These are phyloP conservation scores for Allophyes oxyacanthae DNA, from an alignment of 2,888 invertebrate species.

Conservation along the genomic window DNA sequence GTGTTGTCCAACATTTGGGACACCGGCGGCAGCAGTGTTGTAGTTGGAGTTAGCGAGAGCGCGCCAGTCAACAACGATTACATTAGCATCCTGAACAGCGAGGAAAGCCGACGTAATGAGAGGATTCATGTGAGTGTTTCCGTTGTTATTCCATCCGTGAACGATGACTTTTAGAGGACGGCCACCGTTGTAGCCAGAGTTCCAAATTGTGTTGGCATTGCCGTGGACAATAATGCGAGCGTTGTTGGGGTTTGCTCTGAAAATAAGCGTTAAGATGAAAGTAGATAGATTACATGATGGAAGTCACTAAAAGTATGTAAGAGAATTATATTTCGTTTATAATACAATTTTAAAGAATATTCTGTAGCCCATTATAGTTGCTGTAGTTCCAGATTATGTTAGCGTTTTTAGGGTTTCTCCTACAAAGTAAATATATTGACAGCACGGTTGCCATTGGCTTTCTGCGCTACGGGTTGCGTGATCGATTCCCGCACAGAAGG, in stretches of 20 bases:
- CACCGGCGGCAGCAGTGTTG: constrained; percentile 68
- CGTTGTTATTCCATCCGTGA: constrained; percentile 78
- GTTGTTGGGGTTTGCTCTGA: constrained; percentile 67
- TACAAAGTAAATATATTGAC: constrained; percentile 47
- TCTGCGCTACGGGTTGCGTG: too few species aligned
- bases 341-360: too few species aligned
- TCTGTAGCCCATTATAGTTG: constrained; percentile 61
- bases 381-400: constrained; percentile 65
- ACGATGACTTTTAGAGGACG: constrained; percentile 70
- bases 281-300: too few species aligned
- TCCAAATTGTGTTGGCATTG: constrained; percentile 66
- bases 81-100: constrained; percentile 70
- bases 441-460: too few species aligned
- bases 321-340: too few species aligned
- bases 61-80: constrained; percentile 82
- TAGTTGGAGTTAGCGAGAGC: constrained; percentile 65
- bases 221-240: constrained; percentile 70
- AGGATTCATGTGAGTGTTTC: constrained; percentile 66
- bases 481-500: too few species aligned
- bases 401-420: constrained; percentile 61
- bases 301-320: too few species aligned
- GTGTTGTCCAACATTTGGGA: constrained; percentile 72
- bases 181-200: constrained; percentile 66
- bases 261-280: constrained; percentile 20
- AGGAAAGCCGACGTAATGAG: constrained; percentile 70